phyloP scores from a whole-genome alignment of 2,888 invertebrate species.

The Bugulina stolonifera region DNA sequence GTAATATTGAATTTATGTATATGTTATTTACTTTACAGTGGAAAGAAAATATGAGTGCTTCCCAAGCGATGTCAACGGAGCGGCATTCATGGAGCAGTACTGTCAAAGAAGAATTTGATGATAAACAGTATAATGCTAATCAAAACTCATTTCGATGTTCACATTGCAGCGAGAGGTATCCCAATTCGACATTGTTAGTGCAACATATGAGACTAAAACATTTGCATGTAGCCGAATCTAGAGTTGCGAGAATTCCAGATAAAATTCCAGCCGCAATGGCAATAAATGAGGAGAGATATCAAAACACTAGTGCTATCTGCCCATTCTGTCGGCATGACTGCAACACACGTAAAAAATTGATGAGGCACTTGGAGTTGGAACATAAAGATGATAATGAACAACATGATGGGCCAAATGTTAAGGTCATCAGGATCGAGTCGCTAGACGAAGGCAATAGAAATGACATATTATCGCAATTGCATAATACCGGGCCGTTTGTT shows the following conservation, averaged over 20 bases:
- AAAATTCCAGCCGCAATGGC: not conserved
- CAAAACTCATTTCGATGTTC: not conserved
- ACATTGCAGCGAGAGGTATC: conserved; percentile 9
- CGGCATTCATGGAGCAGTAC: not conserved
- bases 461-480: not conserved
- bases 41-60: too few relatives aligned
- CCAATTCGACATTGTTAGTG: not conserved
- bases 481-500: conserved; percentile 2
- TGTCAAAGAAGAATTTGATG: conserved; percentile 15
- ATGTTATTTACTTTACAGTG: too few relatives aligned
- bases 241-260: not conserved
- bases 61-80: too few relatives aligned
- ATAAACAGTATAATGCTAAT: not conserved
- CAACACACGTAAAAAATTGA: conserved; percentile 19
- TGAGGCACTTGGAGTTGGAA: conserved; percentile 20
- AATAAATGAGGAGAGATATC: not conserved
- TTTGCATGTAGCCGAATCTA: not conserved
- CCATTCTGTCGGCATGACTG: conserved; percentile 13
- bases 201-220: not conserved
- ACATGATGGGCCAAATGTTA: conserved; percentile 14
- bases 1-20: too few relatives aligned
- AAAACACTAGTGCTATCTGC: conserved; percentile 3
- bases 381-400: conserved; percentile 22
- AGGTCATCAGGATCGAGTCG: conserved; percentile 19
- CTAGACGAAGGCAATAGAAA: not conserved